Conservation (phyloP, 2,888 invertebrate species). For the Euplexia lucipara region DNA sequence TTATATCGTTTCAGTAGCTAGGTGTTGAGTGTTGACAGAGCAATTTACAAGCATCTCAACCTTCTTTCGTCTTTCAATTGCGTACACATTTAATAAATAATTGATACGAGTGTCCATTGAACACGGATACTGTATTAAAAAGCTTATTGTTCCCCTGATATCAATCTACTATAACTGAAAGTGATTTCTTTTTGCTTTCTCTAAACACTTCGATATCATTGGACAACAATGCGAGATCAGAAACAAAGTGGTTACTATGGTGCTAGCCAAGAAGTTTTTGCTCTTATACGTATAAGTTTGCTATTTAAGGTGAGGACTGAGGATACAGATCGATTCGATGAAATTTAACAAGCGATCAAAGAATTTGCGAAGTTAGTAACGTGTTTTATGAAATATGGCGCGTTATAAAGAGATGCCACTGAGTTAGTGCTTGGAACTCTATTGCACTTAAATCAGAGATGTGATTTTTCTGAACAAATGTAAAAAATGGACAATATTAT, state of each 20-base stretch:
- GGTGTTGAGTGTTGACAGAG: not conserved
- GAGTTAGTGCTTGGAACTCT: no score
- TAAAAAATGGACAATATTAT: no score
- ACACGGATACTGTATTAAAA: conserved; percentile 13
- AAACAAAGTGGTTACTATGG: conserved; percentile 17
- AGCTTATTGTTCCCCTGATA: conserved; percentile 48
- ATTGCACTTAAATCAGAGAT: no score
- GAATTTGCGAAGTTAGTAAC: no score
- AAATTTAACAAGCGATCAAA: no score
- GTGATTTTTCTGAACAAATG: no score
- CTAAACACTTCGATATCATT: conserved; percentile 54
- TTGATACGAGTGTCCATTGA: conserved; percentile 16
- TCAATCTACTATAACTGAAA: conserved; percentile 46
- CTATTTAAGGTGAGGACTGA: no score
- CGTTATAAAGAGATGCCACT: no score
- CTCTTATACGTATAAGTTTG: no score
- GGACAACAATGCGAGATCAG: conserved; percentile 34
- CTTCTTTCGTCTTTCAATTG: conserved; percentile 9
- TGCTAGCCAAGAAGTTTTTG: not conserved
- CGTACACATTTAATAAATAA: conserved; percentile 29
- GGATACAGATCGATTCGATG: no score
- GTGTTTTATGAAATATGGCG: no score
- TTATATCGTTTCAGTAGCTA: not conserved
- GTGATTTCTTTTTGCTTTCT: conserved; percentile 60
- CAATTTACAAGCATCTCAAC: not conserved